A percentile compares a stretch with the other conserved stretches of the same genome.
phyloP scores from a whole-genome alignment of 2,113 vertebrate genomes.

The Pomatorhinus ruficollis region DNA sequence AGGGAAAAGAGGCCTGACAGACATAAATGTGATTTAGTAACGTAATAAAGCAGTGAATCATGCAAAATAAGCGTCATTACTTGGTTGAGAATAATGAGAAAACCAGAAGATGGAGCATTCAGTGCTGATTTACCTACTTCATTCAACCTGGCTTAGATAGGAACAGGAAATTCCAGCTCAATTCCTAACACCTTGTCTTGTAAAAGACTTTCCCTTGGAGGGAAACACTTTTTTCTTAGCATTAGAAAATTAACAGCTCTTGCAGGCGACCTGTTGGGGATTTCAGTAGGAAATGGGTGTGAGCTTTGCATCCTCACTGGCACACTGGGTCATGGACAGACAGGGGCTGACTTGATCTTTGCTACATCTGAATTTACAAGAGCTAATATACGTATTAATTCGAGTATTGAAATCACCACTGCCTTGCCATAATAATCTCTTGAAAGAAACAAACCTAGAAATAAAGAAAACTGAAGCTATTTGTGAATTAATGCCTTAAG shows the following conservation, averaged over 20 bases:
- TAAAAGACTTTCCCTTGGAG: not conserved
- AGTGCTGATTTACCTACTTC: not conserved
- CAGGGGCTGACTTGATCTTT: not conserved
- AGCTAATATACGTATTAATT: not conserved
- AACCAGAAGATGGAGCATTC: not conserved
- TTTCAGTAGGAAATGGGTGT: not conserved
- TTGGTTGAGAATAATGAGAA: not conserved
- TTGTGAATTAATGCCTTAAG: not conserved
- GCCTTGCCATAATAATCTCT: not conserved
- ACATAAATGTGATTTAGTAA: not conserved
- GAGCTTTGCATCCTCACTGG: not conserved
- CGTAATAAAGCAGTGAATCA: not conserved
- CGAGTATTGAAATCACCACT: not conserved
- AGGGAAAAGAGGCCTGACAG: not conserved
- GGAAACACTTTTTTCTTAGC: not conserved
- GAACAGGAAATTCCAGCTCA: not conserved
- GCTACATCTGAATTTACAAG: not conserved
- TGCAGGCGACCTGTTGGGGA: not conserved
- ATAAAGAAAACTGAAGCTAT: not conserved
- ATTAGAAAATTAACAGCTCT: not conserved
- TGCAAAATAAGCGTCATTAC: not conserved
- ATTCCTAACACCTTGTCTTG: not conserved
- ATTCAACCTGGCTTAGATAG: not conserved
- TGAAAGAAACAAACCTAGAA: not conserved
- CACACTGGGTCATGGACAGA: rapidly evolving